Base-by-base conservation (phyloP, 2,888 invertebrate genomes). In the Dastarcus helophoroides region DNA sequence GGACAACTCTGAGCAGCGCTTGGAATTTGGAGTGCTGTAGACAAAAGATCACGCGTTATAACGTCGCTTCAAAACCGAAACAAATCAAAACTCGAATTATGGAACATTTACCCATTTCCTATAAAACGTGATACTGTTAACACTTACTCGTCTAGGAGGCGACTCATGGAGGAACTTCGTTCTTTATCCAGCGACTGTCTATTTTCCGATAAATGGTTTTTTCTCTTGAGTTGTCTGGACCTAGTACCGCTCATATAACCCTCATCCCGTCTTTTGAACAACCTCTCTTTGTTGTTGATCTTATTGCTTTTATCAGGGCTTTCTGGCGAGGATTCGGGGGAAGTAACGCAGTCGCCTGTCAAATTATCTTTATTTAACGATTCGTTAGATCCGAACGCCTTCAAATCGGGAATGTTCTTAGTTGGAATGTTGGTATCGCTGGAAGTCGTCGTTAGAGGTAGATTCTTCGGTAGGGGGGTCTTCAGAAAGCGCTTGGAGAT, bases 101-200 rank as follows among this genome's bases (percentile, higher is more conserved):
- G n/a, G n/a, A n/a, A n/a, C n/a, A n/a, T n/a, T n/a, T n/a, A n/a
- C n/a, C n/a, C n/a, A n/a, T n/a, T n/a, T n/a, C n/a, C n/a, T n/a
- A n/a, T n/a, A n/a, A n/a, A n/a, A n/a, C n/a, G n/a, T n/a, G n/a
- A n/a, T n/a, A n/a, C n/a, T n/a, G n/a, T n/a, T n/a, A n/a, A n/a
- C 9, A 61, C 67, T 51, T 66, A 76, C 65, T 76, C 82, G 44
- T 88, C 86, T 13, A 86, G 65, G 29, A 88, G 56, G 44, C 86
- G 73, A 5, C 86, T 86, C 77, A 86, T 79, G 12, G 86, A 88
- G 39, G 84, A 84, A 47, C 86, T 84, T 36, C 83, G 68, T 54
- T 85, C 86, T 51, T 85, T 85, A 38, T 82, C 80, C 22, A 60
- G 45, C 11, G 45, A 47, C 31, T 50, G 58, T 22, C 53, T 43